Evolutionary conservation across 2,888 invertebrate species (phyloP), one percentile per base, ranked within the genome.

Genomic region (Cephus runcator): DNA sequence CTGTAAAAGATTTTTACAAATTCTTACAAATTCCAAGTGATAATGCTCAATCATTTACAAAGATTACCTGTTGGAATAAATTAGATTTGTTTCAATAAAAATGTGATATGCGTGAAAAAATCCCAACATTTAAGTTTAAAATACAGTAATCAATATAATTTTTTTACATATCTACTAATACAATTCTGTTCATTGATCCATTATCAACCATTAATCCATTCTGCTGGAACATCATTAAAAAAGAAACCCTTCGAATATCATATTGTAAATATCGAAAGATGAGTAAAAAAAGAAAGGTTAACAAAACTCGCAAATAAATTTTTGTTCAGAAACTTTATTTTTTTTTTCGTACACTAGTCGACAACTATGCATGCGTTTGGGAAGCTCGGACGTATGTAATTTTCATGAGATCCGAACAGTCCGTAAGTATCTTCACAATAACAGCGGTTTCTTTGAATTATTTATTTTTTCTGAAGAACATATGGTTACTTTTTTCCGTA

Each of bases 291-390:
- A 34, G 30, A 68, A 77, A 34, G 68, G 75, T 71, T 34, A 75
- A 71, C 2, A 69, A 34, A 74, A 69, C 34, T 12, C 33, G 36
- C 23, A 75, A 34, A 33, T 31, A 9, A 71, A 31, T 71, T 87
- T 90, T 91, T 90, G 87, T 88, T 91, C 91, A 91, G 90, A 91
- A 91, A 91, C 88, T 91, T 91, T 91, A 91, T 91, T 91, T 88
- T 71, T 88, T 31, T 71, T 88, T 76, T 73, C 78, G 78, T 78
- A 78, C 78, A 78, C 78, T 78, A 78, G 78, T 75, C 73, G 78
- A 78, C 78, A 75, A 78, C 78, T 75, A 71, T 86, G 88, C 88
- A 90, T 88, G 89, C 89, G 87, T 84, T 83, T 83, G 80, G 71
- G 86, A 83, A 84, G 83, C 87, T 85, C 83, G 84, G 86, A 87